Evolutionary conservation across 2,888 invertebrate genomes (phyloP).

Genomic region (Spatulosminthurus flaviceps): DNA sequence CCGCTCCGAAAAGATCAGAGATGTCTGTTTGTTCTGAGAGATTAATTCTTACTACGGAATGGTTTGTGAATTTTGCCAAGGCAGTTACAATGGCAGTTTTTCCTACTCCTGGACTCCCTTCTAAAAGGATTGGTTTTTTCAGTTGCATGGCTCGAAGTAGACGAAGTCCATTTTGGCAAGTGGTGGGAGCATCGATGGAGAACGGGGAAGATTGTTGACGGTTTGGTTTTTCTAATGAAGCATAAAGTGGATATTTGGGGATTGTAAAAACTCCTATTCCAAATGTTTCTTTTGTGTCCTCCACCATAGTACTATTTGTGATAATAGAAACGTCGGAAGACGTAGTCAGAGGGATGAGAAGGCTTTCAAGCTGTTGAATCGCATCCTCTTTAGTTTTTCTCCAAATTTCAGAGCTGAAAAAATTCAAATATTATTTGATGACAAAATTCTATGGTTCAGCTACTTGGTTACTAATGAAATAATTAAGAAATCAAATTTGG

Average conservation of each 20-base stretch:
- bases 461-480: background rate
- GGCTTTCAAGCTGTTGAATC: background rate
- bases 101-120: conserved; percentile 98
- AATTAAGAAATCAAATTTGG: background rate
- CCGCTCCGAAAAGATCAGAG: conserved; percentile 96
- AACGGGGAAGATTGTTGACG: conserved; percentile 67
- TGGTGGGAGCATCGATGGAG: conserved; percentile 80
- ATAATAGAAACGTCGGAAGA: background rate
- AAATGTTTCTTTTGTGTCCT: conserved; percentile 24
- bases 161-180: conserved; percentile 82
- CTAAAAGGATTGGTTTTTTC: conserved; percentile 85
- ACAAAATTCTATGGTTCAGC: background rate
- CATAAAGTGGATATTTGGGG: conserved; percentile 40
- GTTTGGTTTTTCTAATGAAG: background rate
- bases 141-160: conserved; percentile 88
- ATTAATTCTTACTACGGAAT: conserved; percentile 78
- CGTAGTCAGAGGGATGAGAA: background rate
- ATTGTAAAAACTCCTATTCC: conserved; percentile 52
- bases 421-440: background rate
- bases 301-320: background rate
- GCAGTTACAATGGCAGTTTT: conserved; percentile 88
- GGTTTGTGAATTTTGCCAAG: conserved; percentile 54
- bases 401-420: background rate
- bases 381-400: background rate
- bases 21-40: conserved; percentile 99